These are phyloP conservation scores for Amblyopsis rosae DNA, from an alignment of 2,113 vertebrate species.

Conservation along the genomic window DNA sequence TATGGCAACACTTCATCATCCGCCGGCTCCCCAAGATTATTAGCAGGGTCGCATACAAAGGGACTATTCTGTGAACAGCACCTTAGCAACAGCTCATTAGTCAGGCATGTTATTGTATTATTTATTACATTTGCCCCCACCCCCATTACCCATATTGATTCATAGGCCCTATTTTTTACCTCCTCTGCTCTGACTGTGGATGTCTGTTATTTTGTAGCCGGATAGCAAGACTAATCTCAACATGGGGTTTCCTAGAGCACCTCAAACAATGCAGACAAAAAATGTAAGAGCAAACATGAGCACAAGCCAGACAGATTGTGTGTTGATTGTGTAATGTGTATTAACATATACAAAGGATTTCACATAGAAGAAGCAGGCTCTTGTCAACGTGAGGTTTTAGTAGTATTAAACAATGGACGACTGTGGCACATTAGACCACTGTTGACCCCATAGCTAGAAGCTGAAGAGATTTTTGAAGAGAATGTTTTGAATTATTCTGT, in stretches of 20 bases:
- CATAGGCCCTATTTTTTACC: conserved; percentile 79
- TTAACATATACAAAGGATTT: too few relatives aligned
- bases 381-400: too few relatives aligned
- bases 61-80: conserved; percentile 93
- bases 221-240: conserved; percentile 64
- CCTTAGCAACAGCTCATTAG: conserved; percentile 99
- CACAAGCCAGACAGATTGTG: conserved; percentile 37
- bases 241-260: conserved; percentile 51
- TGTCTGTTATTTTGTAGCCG: conserved; percentile 61
- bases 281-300: conserved; percentile 32
- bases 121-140: conserved; percentile 94
- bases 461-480: too few relatives aligned
- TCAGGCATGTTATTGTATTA: conserved; percentile 99
- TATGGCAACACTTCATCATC: conserved; percentile 99
- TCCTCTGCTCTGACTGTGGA: conserved; percentile 52
- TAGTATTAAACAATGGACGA: too few relatives aligned
- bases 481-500: too few relatives aligned
- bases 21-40: conserved; percentile 93
- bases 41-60: conserved; percentile 93
- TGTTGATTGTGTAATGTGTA: too few relatives aligned
- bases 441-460: too few relatives aligned
- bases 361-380: too few relatives aligned
- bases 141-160: conserved; percentile 99
- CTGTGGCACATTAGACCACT: too few relatives aligned
- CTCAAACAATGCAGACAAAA: conserved; percentile 43